Base-by-base conservation (phyloP, 2,113 vertebrate genomes). In the Poeciliopsis prolifica region DNA sequence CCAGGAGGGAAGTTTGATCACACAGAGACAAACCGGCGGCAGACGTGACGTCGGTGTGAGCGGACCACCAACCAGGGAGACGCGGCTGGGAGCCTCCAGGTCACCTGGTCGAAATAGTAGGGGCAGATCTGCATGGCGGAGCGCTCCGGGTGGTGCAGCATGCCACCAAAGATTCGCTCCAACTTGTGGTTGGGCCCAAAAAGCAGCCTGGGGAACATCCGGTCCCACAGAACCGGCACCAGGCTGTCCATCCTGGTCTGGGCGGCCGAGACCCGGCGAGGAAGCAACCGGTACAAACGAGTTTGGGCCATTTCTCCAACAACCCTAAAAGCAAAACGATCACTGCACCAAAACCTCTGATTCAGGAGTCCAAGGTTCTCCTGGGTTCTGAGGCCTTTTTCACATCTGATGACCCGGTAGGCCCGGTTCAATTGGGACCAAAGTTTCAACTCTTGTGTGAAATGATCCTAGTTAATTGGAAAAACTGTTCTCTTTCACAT, bases 31-130 rank as follows among this genome's bases (percentile, higher is more conserved):
- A 37, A 37, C 35, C 35, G 10, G 35, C 35, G 35, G 10, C 35
- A 10, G 35, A 11, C 35, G 35, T 37, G 35, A 37, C 35, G 35
- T 11, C 35, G 11, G 35, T 11, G 2, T 11, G 35, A 37, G 35
- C 35, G 35, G 35, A 37, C 10, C 35, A 64, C 68, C 19, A 63
- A 77, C 75, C 48, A 11, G 29, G 17, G 17, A n/a, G 42, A 6
- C 0, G 11, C 0, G 10, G 68, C 26, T 0, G 83, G 74, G 30
- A 81, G 83, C 4, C 1, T 72, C 29, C 70, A 70, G 62, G 76
- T 65, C 70, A 89, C 85, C 11, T 80, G 82, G 74, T 89, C 79
- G 13, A 91, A 88, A 22, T 79, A 86, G 75, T 75, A 82, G 1
- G 75, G 75, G 58, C 83, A 88, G 29, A 90, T 31, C 22, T 28